Evolutionary conservation across 2,888 invertebrate species (phyloP), one percentile per base, ranked within the genome.

Genomic region (Laothoe populi): DNA sequence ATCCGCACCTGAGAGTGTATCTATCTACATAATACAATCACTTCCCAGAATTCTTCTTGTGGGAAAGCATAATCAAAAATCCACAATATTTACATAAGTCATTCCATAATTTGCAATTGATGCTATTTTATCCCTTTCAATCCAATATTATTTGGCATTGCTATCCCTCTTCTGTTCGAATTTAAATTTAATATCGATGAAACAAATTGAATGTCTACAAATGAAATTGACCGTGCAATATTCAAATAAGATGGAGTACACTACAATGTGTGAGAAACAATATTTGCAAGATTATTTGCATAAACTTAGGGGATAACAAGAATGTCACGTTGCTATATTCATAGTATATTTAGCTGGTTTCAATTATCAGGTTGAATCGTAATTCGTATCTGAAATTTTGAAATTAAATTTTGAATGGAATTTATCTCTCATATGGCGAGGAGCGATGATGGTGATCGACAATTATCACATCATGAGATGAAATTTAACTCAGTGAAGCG

Each of bases 221-320:
- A 76, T 81, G 83, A 86, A 90, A 90, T 90, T 90, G 90, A 90
- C 90, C 90, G 78, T 86, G 83, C 79, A 81, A 83, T 84, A 87
- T 88, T 84, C 72, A 81, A 84, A 83, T 79, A 70, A 69, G 66
- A 62, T 70, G 11, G 38, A 11, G 16, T 53, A 5, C 8, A n/a
- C 31, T 49, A 59, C 61, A 63, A 73, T 73, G 75, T 83, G 81
- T 78, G 74, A 75, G 64, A 61, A 64, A 68, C 66, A 66, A 67
- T 64, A 62, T 62, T 78, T 81, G 75, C 70, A 70, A 4, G 21
- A 16, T 66, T 13, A 42, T 68, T 66, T 61, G 35, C 60, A 61
- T 61, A 57, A 45, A 24, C 19, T 53, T 35, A 21, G 19, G 31
- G 19, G 31, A 10, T 42, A 16, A 4, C 16, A 16, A 16, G 42